phyloP scores from a whole-genome alignment of 2,797 vertebrate genomes.

The Sebastes minor region DNA sequence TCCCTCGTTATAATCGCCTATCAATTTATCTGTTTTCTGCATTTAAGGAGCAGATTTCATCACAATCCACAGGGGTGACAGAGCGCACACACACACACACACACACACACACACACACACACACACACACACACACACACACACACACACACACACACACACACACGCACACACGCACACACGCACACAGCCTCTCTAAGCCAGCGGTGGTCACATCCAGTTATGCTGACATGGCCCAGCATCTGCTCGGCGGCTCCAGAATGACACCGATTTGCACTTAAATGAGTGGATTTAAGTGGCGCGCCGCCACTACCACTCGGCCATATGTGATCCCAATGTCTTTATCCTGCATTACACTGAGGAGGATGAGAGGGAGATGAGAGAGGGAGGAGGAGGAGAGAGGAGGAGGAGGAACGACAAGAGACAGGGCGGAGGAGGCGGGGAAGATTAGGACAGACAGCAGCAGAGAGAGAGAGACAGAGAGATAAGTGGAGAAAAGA shows the following conservation, averaged over 20 bases:
- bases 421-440: constrained; percentile 16
- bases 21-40: constrained; percentile 62
- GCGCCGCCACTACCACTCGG: constrained; percentile 90
- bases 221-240: constrained; percentile 78
- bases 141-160: constrained; percentile 26
- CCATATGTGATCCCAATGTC: constrained; percentile 93
- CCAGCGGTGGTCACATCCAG: constrained; percentile 62
- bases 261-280: constrained; percentile 94
- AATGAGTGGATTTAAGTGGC: constrained; percentile 93
- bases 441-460: constrained; percentile 50
- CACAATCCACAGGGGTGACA: constrained; percentile 42
- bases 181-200: constrained; percentile 24
- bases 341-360: constrained; percentile 87
- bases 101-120: constrained; percentile 8
- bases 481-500: neutral
- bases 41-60: constrained; percentile 60
- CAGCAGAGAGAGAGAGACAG: neutral
- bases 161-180: constrained; percentile 31
- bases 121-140: constrained; percentile 10
- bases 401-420: constrained; percentile 3
- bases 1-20: constrained; percentile 39
- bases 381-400: neutral
- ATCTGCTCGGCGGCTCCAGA: constrained; percentile 77
- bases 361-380: constrained; percentile 48
- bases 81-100: neutral